These are phyloP conservation scores for Tenthredo notha DNA, from an alignment of 2,888 invertebrate species.

Conservation along the genomic window DNA sequence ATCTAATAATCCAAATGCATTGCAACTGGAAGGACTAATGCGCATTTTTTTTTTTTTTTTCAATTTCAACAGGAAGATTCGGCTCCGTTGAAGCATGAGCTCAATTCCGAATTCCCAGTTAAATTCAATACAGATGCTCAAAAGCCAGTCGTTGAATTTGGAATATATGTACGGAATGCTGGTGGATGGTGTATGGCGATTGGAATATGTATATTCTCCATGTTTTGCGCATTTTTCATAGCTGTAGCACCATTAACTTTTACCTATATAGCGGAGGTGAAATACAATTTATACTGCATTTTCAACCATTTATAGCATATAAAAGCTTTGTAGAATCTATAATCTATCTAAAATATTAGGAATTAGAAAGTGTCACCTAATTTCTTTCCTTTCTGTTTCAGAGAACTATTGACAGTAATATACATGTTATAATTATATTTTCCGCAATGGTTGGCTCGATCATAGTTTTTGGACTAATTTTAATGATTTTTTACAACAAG, in stretches of 20 bases:
- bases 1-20: not conserved
- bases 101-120: constrained; percentile 46
- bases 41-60: not conserved
- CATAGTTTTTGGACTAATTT: constrained; percentile 59
- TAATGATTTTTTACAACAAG: constrained; percentile 63
- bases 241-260: constrained; percentile 63
- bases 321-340: not conserved
- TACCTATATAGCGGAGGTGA: constrained; percentile 63
- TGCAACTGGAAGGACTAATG: not conserved
- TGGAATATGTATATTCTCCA: constrained; percentile 58
- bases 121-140: constrained; percentile 41
- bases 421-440: constrained; percentile 61
- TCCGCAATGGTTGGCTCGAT: constrained; percentile 62
- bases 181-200: constrained; percentile 60
- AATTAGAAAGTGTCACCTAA: not conserved
- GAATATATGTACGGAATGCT: constrained; percentile 60
- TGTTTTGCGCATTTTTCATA: constrained; percentile 62
- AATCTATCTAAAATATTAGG: not conserved
- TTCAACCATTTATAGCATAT: not conserved
- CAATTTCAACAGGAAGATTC: constrained; percentile 54
- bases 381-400: constrained; percentile 53
- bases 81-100: constrained; percentile 43
- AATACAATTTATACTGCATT: not conserved
- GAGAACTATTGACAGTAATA: constrained; percentile 61
- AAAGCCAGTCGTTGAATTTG: constrained; percentile 52